These are phyloP conservation scores for Drymonia ruficornis DNA, from an alignment of 2,888 invertebrate species.

Conservation along the genomic window DNA sequence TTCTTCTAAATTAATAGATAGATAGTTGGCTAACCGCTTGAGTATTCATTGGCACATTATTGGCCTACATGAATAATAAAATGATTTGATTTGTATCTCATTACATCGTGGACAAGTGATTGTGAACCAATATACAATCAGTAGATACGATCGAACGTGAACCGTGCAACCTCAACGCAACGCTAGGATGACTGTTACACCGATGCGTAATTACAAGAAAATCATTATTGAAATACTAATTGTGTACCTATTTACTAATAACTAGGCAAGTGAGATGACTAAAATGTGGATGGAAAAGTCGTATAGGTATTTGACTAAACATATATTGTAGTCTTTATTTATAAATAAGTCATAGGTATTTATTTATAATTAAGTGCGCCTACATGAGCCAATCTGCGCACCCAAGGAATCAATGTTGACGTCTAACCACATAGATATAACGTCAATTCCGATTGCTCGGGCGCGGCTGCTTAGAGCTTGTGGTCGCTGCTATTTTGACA, in stretches of 20 bases:
- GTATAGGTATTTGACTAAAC: no score
- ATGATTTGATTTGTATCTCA: background rate
- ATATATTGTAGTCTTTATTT: no score
- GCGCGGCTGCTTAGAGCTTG: no score
- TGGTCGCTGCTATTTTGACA: no score
- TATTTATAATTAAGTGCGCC: no score
- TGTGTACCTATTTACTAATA: no score
- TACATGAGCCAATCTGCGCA: no score
- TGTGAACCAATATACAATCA: constrained; percentile 1
- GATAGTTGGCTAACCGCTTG: background rate
- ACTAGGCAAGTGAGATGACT: background rate
- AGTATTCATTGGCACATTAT: background rate
- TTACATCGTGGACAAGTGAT: background rate
- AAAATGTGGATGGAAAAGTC: no score
- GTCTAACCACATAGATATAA: no score
- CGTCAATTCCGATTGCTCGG: no score
- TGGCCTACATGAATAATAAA: constrained; percentile 2
- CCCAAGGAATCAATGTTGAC: no score
- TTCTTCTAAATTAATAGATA: background rate
- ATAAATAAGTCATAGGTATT: no score
- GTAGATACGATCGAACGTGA: background rate
- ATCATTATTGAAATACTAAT: background rate
- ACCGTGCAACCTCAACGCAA: background rate
- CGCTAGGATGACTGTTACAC: background rate
- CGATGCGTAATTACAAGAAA: background rate